These are phyloP conservation scores for Stenoptilia bipunctidactyla DNA, from an alignment of 2,888 invertebrate species.

Conservation along the genomic window DNA sequence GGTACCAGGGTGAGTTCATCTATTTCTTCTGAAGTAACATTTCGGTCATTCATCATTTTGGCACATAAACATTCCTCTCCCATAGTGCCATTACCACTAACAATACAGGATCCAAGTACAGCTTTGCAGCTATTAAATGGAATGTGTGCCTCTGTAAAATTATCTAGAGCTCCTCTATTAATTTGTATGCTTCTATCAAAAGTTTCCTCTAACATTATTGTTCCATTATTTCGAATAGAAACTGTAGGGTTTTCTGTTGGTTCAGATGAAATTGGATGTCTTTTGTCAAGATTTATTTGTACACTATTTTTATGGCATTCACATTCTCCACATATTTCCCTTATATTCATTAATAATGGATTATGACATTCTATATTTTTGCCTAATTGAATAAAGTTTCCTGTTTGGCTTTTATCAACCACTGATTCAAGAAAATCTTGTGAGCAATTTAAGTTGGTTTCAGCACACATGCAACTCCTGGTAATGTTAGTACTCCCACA, in stretches of 20 bases:
- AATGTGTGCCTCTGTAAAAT: constrained; percentile 17
- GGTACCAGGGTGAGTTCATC: constrained; percentile 53
- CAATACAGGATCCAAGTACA: constrained; percentile 52
- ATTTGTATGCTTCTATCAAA: constrained; percentile 14
- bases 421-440: too few species aligned
- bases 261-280: constrained; percentile 7
- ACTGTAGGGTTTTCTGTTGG: constrained; percentile 15
- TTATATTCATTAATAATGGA: constrained; percentile 8
- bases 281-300: constrained; percentile 5
- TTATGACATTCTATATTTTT: constrained; percentile 10
- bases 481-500: constrained; percentile 19
- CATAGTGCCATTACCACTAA: constrained; percentile 43
- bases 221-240: constrained; percentile 27
- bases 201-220: constrained; percentile 42
- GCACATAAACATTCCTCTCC: constrained; percentile 54
- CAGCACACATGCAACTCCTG: constrained; percentile 33
- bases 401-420: too few species aligned
- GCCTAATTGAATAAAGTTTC: background rate
- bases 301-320: constrained; percentile 25
- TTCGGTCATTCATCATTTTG: constrained; percentile 46
- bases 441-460: constrained; percentile 20
- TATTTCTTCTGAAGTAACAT: constrained; percentile 44
- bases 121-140: constrained; percentile 50
- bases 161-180: constrained; percentile 6
- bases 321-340: constrained; percentile 25